Conservation (phyloP, 2,797 vertebrate species). For the Lutjanus argentimaculatus region DNA sequence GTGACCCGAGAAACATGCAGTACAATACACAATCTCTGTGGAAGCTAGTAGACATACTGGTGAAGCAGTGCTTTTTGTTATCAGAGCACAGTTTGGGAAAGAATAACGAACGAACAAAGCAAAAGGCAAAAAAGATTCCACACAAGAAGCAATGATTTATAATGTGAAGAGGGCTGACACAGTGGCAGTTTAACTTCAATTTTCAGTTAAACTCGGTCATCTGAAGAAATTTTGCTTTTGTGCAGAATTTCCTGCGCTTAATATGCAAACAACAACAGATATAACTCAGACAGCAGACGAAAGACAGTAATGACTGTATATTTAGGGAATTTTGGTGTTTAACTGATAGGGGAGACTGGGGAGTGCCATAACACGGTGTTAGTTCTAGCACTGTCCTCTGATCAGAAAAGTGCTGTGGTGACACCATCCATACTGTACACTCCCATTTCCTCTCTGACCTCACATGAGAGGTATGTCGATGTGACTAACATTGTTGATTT, state of each 20-base stretch:
- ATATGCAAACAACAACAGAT: not conserved
- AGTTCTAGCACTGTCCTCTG: too few relatives aligned
- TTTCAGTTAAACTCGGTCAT: constrained; percentile 10
- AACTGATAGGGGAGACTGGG: too few relatives aligned
- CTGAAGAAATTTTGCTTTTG: not conserved
- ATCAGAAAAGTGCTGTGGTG: too few relatives aligned
- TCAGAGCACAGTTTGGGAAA: constrained; percentile 17
- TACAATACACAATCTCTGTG: constrained; percentile 76
- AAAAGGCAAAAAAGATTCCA: constrained; percentile 11
- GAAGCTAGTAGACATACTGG: constrained; percentile 59
- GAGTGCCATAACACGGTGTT: too few relatives aligned
- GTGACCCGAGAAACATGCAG: constrained; percentile 80
- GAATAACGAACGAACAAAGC: constrained; percentile 1
- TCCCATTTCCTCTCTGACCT: too few relatives aligned
- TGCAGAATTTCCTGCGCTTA: not conserved
- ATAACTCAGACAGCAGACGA: not conserved
- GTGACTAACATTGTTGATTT: too few relatives aligned
- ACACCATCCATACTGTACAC: too few relatives aligned
- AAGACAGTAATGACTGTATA: too few relatives aligned
- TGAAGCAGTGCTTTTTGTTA: constrained; percentile 48
- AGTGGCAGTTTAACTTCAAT: not conserved
- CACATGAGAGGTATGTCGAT: too few relatives aligned
- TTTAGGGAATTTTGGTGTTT: too few relatives aligned
- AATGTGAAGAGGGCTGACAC: constrained; percentile 15
- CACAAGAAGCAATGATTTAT: not conserved